Conservation (phyloP, 2,797 vertebrate genomes). For the Iguana delicatissima region DNA sequence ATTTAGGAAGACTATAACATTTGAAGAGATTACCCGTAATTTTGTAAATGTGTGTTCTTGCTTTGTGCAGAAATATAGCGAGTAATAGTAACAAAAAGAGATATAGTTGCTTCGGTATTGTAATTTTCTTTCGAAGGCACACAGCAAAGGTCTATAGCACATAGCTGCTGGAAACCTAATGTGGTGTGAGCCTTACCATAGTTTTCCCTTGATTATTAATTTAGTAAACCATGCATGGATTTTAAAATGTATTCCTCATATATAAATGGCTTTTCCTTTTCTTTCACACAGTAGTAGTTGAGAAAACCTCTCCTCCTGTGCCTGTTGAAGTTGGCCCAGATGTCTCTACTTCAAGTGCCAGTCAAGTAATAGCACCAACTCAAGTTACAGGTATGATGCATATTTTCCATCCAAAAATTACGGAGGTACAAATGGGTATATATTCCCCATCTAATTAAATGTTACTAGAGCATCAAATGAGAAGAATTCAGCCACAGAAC, state of each 20-base stretch:
- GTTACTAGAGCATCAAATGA: conserved; percentile 13
- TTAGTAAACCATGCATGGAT: conserved; percentile 30
- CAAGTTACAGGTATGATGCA: conserved; percentile 89
- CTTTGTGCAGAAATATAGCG: background rate
- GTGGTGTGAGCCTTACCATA: background rate
- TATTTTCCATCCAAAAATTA: conserved; percentile 45
- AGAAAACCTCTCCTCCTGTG: conserved; percentile 90
- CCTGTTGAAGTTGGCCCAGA: conserved; percentile 92
- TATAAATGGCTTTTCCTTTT: conserved; percentile 64
- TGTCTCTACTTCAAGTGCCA: conserved; percentile 87
- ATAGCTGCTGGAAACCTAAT: background rate
- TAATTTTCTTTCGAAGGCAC: background rate
- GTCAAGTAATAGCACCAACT: conserved; percentile 94
- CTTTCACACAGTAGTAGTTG: conserved; percentile 87
- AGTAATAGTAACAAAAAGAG: background rate
- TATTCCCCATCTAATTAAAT: conserved; percentile 30
- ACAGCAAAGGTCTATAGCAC: background rate
- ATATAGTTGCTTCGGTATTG: background rate
- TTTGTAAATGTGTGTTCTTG: background rate
- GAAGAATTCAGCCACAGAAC: conserved; percentile 7
- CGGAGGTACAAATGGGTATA: conserved; percentile 6
- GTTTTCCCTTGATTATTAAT: conserved; percentile 6
- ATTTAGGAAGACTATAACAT: background rate
- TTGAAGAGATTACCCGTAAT: background rate
- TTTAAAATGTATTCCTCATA: conserved; percentile 2